A percentile compares a stretch with the other conserved stretches of the same genome.
These are phyloP conservation scores for Campoletis raptor DNA, from an alignment of 2,888 invertebrate species.

Conservation along the genomic window DNA sequence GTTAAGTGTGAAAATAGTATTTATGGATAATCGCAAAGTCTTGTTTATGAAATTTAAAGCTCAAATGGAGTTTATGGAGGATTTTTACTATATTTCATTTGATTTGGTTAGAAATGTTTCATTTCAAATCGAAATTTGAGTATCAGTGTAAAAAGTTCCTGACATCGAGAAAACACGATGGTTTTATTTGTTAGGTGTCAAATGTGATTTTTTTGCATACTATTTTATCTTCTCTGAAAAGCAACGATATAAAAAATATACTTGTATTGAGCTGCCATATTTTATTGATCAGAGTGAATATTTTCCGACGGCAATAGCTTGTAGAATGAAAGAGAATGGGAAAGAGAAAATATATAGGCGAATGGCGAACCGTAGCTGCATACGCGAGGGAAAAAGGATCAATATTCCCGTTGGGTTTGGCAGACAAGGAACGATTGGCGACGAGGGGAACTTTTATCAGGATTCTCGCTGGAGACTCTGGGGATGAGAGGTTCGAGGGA, in stretches of 20 bases:
- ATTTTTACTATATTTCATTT: not conserved
- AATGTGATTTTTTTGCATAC: too few species aligned
- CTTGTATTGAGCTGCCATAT: not conserved
- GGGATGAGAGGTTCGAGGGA: slow-evolving; percentile 53
- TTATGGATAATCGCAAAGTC: not conserved
- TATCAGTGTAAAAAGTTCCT: not conserved
- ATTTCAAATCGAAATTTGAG: not conserved
- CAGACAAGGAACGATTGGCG: slow-evolving; percentile 61
- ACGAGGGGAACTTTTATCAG: slow-evolving; percentile 74
- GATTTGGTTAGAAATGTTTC: not conserved
- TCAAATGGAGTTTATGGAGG: not conserved
- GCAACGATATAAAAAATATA: not conserved
- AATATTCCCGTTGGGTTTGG: slow-evolving; percentile 73
- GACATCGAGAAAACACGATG: not conserved
- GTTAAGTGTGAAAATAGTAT: not conserved
- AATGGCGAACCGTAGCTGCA: slow-evolving; percentile 53
- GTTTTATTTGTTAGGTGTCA: not conserved
- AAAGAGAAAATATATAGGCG: slow-evolving; percentile 50
- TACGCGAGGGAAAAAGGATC: slow-evolving; percentile 68
- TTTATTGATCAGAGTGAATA: slow-evolving; percentile 22
- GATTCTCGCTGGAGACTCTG: slow-evolving; percentile 65
- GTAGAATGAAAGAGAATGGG: slow-evolving; percentile 9
- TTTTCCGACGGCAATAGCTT: slow-evolving; percentile 36
- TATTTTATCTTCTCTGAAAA: not conserved
- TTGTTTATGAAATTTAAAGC: not conserved